Evolutionary conservation across 1,140 invertebrate genomes (phyloP), one percentile per base, ranked within the genome.

Genomic region (Gryon sp.): DNA sequence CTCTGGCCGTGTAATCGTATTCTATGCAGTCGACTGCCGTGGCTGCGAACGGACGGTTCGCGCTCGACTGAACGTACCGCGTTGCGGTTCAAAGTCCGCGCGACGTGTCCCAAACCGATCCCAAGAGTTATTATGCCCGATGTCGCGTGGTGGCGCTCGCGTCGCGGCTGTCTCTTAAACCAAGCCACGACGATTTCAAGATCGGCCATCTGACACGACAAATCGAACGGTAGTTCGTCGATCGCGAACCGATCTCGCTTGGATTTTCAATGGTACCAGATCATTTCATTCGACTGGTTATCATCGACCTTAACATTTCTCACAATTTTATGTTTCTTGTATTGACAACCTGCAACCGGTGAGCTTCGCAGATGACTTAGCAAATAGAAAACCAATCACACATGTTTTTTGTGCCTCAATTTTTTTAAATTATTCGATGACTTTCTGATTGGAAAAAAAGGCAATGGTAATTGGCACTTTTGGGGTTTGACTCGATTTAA

Each of bases 1-100:
- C 82, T 84, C 83, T 66, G 75, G 76, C 77, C 79, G 82, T 79
- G 84, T 86, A 85, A 84, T 87, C 84, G 81, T 75, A 80, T 86
- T 84, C 83, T 80, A 83, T 83, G 83, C 86, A 88, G 87, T 88
- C 82, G 86, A 84, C 82, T 82, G 79, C 79, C 83, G 87, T 82
- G 83, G 75, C 81, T 84, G 83, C 65, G 78, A 77, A 72, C 73
- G 78, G 65, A 74, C 81, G 81, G 62, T 80, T 80, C 80, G 78
- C 55, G 60, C 19, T 46, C 50, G 32, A 63, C 62, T 50, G 1
- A 6, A 36, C 36, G 19, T 12, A 55, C 15, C 40, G 38, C 59
- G 32, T 22, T 14, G 59, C 57, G 66, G 38, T 62, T 69, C 68
- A 65, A 62, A 52, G 60, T 48, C 63, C 60, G 57, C 60, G 60